Percentiles rank a stretch among this genome's conserved stretches.
These are phyloP conservation scores for Aspidiotus destructor DNA, from an alignment of 2,888 invertebrate genomes.

Conservation along the genomic window DNA sequence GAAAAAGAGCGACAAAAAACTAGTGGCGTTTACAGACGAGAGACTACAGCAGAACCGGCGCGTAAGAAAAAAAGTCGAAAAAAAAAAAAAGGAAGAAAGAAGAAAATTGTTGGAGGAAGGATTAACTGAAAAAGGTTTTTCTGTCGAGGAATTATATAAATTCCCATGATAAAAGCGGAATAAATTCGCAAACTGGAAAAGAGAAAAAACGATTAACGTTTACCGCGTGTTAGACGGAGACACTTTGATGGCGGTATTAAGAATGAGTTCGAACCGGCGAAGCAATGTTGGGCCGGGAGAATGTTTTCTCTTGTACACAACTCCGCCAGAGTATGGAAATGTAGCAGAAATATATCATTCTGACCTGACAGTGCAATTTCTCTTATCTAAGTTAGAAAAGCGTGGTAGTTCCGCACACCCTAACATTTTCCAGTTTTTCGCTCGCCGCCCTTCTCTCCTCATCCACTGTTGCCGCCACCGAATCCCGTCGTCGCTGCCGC, in stretches of 20 bases:
- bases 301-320: conserved; percentile 26
- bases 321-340: conserved; percentile 56
- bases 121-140: conserved; percentile 33
- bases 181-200: conserved; percentile 30
- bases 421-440: conserved; percentile 30
- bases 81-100: conserved; percentile 6
- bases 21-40: neutral
- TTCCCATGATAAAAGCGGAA: conserved; percentile 33
- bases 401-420: conserved; percentile 32
- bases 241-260: conserved; percentile 30
- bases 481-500: neutral
- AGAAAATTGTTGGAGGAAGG: conserved; percentile 25
- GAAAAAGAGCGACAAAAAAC: neutral
- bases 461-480: neutral
- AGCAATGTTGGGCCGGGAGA: conserved; percentile 5
- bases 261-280: conserved; percentile 15
- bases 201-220: conserved; percentile 32
- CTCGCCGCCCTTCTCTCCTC: conserved; percentile 17
- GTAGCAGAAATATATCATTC: conserved; percentile 85
- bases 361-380: conserved; percentile 79
- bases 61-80: neutral
- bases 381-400: conserved; percentile 35
- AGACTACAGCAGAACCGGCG: neutral
- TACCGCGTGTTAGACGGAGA: conserved; percentile 29
- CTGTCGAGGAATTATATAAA: conserved; percentile 33